Percentiles rank a stretch among this genome's conserved stretches.
phyloP scores from a whole-genome alignment of 2,797 vertebrate species.

The Peromyscus nudipes region DNA sequence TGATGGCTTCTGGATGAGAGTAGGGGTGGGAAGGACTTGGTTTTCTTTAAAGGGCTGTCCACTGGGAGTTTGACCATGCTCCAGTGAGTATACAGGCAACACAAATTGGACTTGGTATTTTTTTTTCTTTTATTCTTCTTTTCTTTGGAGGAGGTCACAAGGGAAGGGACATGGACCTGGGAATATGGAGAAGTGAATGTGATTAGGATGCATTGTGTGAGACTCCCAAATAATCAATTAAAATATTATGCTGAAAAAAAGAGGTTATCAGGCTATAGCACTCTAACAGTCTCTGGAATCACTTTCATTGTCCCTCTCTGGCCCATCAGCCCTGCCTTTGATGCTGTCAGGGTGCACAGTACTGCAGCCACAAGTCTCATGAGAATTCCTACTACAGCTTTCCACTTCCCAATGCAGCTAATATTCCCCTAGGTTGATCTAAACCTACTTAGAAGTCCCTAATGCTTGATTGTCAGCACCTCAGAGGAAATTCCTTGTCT shows the following conservation, averaged over 20 bases:
- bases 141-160: neutral
- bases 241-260: neutral
- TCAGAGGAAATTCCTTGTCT: neutral
- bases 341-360: neutral
- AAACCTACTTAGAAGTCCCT: conserved; percentile 38
- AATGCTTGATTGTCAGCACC: neutral
- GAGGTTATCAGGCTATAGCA: neutral
- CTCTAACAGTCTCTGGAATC: neutral
- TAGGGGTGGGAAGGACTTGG: neutral
- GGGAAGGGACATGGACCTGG: neutral
- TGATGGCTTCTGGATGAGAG: neutral
- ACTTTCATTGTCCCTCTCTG: neutral
- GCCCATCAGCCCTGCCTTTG: neutral
- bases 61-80: neutral
- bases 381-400: neutral
- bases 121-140: neutral
- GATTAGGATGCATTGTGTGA: neutral
- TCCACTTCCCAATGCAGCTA: conserved; percentile 27
- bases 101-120: neutral
- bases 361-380: neutral
- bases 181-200: neutral
- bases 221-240: neutral
- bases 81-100: neutral
- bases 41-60: neutral
- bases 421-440: conserved; percentile 23